phyloP scores from a whole-genome alignment of 2,113 vertebrate species.

The Barnardius zonarius region DNA sequence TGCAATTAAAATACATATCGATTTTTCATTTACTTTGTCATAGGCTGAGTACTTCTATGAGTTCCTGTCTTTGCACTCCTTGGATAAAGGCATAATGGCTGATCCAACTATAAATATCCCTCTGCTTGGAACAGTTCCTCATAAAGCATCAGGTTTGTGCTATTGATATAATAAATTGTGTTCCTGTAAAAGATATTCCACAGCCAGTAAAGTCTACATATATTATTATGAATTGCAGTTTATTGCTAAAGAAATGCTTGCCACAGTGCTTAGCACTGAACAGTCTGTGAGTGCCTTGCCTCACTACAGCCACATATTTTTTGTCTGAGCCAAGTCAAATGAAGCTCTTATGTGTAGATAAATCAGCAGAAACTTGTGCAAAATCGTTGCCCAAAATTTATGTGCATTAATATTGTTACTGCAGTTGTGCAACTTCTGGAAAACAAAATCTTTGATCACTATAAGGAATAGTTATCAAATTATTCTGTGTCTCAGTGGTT shows the following conservation, averaged over 20 bases:
- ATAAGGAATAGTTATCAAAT: neutral
- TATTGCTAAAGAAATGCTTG: neutral
- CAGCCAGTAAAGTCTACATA: neutral
- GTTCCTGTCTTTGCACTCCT: slow-evolving; percentile 85
- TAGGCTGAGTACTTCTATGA: slow-evolving; percentile 90
- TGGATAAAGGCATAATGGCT: slow-evolving; percentile 91
- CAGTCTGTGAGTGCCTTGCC: neutral
- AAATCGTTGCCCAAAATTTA: neutral
- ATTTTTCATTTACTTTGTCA: slow-evolving; percentile 58
- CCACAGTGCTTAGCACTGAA: neutral
- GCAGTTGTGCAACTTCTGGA: neutral
- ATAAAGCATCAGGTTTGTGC: slow-evolving; percentile 85
- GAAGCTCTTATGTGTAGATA: neutral
- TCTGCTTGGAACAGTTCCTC: slow-evolving; percentile 83
- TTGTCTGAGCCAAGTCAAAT: neutral
- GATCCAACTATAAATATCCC: slow-evolving; percentile 87
- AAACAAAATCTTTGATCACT: neutral
- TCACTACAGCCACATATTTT: neutral
- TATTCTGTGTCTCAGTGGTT: neutral
- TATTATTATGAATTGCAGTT: neutral
- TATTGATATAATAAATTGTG: neutral
- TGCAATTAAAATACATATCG: neutral
- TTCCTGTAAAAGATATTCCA: neutral
- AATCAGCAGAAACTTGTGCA: neutral
- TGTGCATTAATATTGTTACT: neutral